A percentile compares a stretch with the other conserved stretches of the same genome.
Evolutionary conservation across 2,113 vertebrate genomes (phyloP).

Genomic region (Quiscalus mexicanus): DNA sequence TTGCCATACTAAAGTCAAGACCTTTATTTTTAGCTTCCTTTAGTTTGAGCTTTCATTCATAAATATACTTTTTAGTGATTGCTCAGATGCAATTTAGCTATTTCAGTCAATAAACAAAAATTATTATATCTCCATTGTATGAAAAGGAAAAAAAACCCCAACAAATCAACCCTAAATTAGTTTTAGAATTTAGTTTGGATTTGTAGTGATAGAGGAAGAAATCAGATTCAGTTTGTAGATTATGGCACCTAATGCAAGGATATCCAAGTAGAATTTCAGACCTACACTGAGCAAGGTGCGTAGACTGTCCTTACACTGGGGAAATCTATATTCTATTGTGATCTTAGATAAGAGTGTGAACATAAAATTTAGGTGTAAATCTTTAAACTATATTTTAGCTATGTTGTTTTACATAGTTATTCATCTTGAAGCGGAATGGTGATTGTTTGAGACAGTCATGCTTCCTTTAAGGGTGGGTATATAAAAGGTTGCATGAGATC

Average conservation of each 20-base stretch:
- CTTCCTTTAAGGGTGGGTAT: neutral
- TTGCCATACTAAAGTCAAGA: neutral
- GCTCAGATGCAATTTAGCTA: neutral
- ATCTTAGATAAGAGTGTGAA: neutral
- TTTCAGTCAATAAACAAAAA: neutral
- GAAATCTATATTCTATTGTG: neutral
- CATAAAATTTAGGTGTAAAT: neutral
- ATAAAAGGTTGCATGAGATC: neutral
- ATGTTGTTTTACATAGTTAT: neutral
- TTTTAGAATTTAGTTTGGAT: neutral
- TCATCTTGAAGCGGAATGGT: neutral
- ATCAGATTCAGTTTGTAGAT: neutral
- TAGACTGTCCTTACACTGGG: neutral
- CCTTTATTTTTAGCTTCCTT: neutral
- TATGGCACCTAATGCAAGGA: neutral
- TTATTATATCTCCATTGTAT: neutral
- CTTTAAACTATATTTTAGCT: neutral
- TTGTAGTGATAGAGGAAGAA: neutral
- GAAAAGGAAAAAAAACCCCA: neutral
- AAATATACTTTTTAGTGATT: neutral
- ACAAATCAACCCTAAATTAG: neutral
- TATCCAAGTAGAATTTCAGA: neutral
- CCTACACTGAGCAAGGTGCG: neutral
- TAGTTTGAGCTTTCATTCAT: neutral
- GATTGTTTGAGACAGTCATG: rapidly evolving